These are phyloP conservation scores for Callimico goeldii DNA, from an alignment of 2,797 vertebrate genomes.

Conservation along the genomic window DNA sequence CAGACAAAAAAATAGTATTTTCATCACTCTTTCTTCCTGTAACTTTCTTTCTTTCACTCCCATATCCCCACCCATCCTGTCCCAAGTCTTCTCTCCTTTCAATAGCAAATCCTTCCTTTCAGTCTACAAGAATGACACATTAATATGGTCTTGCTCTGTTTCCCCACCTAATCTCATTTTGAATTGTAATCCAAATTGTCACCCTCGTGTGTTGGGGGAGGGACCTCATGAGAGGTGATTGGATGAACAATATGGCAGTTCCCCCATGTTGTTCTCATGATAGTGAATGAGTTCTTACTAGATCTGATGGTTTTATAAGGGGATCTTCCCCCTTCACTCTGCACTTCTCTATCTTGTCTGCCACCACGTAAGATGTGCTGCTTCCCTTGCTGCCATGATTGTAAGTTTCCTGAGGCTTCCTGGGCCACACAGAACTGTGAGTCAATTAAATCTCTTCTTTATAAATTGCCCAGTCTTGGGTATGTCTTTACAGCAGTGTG, in stretches of 20 bases:
- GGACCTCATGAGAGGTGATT: neutral
- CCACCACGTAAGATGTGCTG: neutral
- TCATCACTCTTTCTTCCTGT: neutral
- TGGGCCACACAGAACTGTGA: neutral
- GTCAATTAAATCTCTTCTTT: neutral
- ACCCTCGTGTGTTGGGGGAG: neutral
- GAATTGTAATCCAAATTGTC: neutral
- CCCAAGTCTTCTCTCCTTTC: neutral
- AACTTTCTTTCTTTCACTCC: neutral
- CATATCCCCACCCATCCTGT: accelerated
- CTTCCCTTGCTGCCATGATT: neutral
- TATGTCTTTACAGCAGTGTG: neutral
- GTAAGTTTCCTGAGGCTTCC: neutral
- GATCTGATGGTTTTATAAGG: neutral
- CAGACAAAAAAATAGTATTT: neutral
- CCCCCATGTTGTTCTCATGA: neutral
- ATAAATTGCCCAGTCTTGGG: neutral
- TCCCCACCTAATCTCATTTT: neutral
- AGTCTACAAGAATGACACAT: neutral
- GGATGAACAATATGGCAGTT: neutral
- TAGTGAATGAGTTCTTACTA: neutral
- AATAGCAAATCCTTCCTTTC: neutral
- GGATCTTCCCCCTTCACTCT: neutral
- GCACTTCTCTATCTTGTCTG: neutral
- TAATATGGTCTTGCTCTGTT: neutral